Evolutionary conservation across 2,797 vertebrate genomes (phyloP).

Genomic region (Morus bassanus): DNA sequence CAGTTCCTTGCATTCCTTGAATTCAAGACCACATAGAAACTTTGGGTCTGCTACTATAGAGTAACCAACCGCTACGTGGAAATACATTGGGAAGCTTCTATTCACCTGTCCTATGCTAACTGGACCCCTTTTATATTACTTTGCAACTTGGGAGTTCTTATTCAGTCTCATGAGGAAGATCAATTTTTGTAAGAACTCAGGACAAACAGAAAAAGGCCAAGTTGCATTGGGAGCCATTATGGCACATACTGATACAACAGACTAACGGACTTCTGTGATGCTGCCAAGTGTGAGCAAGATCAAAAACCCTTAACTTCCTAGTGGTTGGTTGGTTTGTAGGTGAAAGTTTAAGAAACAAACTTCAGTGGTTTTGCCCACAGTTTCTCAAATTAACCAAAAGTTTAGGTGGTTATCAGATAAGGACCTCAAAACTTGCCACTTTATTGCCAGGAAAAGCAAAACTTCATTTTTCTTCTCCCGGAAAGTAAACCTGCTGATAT

Average conservation of each 20-base stretch:
- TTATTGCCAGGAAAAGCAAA: background rate
- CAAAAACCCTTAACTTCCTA: background rate
- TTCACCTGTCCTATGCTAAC: background rate
- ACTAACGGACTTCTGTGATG: background rate
- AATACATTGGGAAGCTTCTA: background rate
- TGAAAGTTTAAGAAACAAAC: too few relatives aligned
- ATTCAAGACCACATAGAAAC: background rate
- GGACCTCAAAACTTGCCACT: background rate
- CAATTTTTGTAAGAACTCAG: background rate
- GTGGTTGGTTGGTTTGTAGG: too few relatives aligned
- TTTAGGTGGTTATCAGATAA: background rate
- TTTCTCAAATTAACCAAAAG: background rate
- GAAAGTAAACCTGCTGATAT: background rate
- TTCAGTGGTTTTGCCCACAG: background rate
- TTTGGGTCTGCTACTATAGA: background rate
- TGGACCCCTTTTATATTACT: background rate
- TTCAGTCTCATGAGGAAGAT: background rate
- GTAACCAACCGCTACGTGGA: background rate
- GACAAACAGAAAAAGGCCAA: background rate
- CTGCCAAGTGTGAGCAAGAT: background rate
- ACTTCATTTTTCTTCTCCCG: accelerated
- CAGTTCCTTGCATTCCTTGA: background rate
- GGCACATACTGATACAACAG: background rate
- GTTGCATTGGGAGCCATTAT: background rate
- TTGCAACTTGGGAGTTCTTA: background rate